These are phyloP conservation scores for Chromis chromis DNA, from an alignment of 2,797 vertebrate genomes.

Conservation along the genomic window DNA sequence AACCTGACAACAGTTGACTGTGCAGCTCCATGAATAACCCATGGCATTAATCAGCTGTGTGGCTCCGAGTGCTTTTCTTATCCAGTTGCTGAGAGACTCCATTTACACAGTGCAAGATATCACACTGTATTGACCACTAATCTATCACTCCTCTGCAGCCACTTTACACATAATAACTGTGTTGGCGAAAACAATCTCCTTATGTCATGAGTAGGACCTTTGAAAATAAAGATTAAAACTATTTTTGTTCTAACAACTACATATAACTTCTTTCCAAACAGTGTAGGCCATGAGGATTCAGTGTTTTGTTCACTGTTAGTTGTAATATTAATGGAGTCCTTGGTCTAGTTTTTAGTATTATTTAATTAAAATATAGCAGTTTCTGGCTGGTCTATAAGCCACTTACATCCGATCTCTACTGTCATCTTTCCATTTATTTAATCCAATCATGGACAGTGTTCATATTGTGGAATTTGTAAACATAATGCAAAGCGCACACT, in stretches of 20 bases:
- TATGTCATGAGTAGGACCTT: background rate
- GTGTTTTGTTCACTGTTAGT: too few species aligned
- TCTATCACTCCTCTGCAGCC: slow-evolving; percentile 8
- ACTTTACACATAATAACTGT: background rate
- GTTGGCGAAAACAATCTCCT: background rate
- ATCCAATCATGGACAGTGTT: background rate
- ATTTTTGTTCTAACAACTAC: too few species aligned
- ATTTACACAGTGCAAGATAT: slow-evolving; percentile 48
- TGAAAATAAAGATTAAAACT: background rate
- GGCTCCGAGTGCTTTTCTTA: slow-evolving; percentile 50
- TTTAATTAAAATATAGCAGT: background rate
- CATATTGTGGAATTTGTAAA: background rate
- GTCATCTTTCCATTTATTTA: background rate
- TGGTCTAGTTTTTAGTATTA: background rate
- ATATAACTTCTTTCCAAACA: too few species aligned
- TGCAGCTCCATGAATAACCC: slow-evolving; percentile 74
- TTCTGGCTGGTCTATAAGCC: background rate
- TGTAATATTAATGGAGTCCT: too few species aligned
- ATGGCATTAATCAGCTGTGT: slow-evolving; percentile 57
- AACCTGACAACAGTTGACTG: slow-evolving; percentile 59
- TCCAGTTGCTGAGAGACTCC: slow-evolving; percentile 48
- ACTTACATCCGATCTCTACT: background rate
- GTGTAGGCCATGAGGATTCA: too few species aligned
- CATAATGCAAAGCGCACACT: background rate
- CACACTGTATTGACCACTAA: slow-evolving; percentile 11